Conservation (phyloP, 2,113 vertebrate species). For the Tangachromis dhanisi region DNA sequence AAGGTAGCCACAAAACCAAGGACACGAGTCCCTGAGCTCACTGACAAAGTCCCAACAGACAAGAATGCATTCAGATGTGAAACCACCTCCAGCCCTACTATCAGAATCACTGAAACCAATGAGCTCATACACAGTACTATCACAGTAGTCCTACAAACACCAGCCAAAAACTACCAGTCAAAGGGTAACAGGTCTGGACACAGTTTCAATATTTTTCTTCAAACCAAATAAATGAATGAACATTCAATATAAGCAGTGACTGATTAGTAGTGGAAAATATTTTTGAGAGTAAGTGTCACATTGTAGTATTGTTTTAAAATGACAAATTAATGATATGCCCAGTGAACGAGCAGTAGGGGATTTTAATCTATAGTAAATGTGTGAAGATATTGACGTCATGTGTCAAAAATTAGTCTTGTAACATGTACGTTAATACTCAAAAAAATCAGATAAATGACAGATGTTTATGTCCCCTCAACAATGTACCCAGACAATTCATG, state of each 20-base stretch:
- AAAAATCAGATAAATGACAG: not conserved
- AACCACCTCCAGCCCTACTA: not conserved
- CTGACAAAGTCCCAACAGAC: not conserved
- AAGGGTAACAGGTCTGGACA: not conserved
- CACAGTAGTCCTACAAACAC: not conserved
- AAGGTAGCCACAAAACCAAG: not conserved
- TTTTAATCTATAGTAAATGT: not conserved
- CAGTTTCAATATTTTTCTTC: not conserved
- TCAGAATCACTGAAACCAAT: not conserved
- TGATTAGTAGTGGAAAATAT: not conserved
- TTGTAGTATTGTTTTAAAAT: not conserved
- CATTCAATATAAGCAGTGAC: not conserved
- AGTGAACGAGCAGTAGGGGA: not conserved
- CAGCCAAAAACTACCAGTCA: not conserved
- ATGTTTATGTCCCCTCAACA: not conserved
- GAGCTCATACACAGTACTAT: not conserved
- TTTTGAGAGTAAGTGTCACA: not conserved
- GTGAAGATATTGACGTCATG: not conserved
- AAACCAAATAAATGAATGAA: not conserved
- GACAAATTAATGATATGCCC: not conserved
- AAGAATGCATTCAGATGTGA: not conserved
- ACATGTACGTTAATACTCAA: not conserved
- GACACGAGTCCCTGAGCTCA: not conserved
- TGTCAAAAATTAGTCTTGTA: not conserved
- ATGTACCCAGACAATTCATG: not conserved